These are phyloP conservation scores for Rhopalosiphum maidis DNA, from an alignment of 1,140 invertebrate species.

Conservation along the genomic window DNA sequence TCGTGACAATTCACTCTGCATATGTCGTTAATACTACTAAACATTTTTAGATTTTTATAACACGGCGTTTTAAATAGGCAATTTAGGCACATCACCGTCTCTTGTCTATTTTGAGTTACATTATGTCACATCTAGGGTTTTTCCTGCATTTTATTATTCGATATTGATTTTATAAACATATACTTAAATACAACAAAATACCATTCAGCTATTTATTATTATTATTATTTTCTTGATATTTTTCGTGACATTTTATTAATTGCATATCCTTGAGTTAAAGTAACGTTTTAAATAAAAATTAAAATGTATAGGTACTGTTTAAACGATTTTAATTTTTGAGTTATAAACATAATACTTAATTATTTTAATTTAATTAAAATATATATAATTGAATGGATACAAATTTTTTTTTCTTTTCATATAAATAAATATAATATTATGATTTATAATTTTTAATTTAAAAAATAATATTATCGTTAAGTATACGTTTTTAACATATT, in stretches of 20 bases:
- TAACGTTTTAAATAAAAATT: background rate
- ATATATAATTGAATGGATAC: too few relatives aligned
- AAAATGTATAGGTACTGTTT: background rate
- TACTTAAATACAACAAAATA: background rate
- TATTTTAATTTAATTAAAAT: too few relatives aligned
- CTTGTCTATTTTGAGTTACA: background rate
- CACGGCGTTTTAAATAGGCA: background rate
- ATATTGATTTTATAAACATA: background rate
- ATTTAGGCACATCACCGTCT: background rate
- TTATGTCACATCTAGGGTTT: background rate
- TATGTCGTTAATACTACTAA: background rate
- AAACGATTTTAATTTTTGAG: background rate
- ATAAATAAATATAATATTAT: background rate
- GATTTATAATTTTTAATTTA: background rate
- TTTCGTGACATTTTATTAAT: background rate
- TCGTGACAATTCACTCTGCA: background rate
- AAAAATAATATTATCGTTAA: background rate
- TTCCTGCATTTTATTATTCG: background rate
- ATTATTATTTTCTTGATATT: background rate
- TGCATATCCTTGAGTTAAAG: background rate
- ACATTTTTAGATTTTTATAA: background rate
- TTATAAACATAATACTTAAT: background rate
- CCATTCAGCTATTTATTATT: background rate
- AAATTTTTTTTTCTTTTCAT: background rate
- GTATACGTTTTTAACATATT: background rate